Evolutionary conservation across 2,797 vertebrate genomes (phyloP), one percentile per base, ranked within the genome.

Genomic region (Jordanella pulchra): DNA sequence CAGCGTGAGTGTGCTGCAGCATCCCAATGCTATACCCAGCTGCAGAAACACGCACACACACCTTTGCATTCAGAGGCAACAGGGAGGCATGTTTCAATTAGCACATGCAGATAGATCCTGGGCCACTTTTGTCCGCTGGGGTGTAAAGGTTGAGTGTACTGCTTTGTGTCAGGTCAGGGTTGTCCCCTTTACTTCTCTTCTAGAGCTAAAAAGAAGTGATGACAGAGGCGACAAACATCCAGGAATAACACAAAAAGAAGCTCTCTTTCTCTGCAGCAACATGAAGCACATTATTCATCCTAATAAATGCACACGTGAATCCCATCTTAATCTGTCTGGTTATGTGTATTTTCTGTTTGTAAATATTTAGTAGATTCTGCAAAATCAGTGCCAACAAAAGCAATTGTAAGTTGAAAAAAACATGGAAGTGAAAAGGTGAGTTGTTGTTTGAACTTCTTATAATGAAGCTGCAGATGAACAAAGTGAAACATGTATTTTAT

Each of bases 71-170:
- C 67, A 47, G 35, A 50, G 28, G 67, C 64, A 72, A 76, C 68
- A 72, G 44, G 54, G 66, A 80, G 73, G 54, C 78, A 75, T 84
- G 77, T 92, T 91, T 91, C 87, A 91, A 89, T 92, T 88, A 90
- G 81, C 77, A 61, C 76, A 87, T 75, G 64, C 67, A 83, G 79
- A 88, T 81, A 73, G 76, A 71, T 61, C 61, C 73, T 54, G 67
- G 12, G 68, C 35, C 55, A 71, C 45, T 42, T 79, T 68, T 71
- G 66, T 74, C 72, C 11, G 3, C 73, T 51, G 18, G 66, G 77
- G 83, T 84, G 78, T 79, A 81, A 83, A 80, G 83, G 85, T 86
- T 32, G 69, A 90, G 88, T 87, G 85, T 72, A 45, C 79, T 47
- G 64, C 73, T 77, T 23, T 21, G 48, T 76, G 87, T 86, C 77